A percentile compares a stretch with the other conserved stretches of the same genome.
These are phyloP conservation scores for Deilephila elpenor DNA, from an alignment of 2,888 invertebrate genomes.

Conservation along the genomic window DNA sequence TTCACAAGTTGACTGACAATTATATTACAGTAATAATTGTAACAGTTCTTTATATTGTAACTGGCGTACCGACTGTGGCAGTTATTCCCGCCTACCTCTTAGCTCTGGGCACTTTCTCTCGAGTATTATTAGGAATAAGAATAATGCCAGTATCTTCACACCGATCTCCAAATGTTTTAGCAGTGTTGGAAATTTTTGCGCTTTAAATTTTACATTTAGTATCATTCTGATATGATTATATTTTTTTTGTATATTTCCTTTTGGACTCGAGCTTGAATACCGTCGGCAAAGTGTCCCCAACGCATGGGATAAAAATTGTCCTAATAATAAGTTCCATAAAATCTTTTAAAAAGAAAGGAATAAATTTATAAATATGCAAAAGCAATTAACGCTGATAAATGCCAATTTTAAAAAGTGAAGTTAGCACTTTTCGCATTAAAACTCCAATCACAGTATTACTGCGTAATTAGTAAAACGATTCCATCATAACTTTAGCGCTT, in stretches of 20 bases:
- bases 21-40: neutral
- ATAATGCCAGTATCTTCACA: neutral
- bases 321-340: neutral
- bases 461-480: constrained; percentile 53
- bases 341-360: too few relatives aligned
- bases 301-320: too few relatives aligned
- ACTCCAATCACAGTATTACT: constrained; percentile 49
- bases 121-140: neutral
- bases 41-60: neutral
- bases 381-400: constrained; percentile 23
- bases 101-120: neutral
- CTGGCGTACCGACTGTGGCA: neutral
- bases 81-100: neutral
- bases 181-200: too few relatives aligned
- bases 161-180: neutral
- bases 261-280: too few relatives aligned
- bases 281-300: too few relatives aligned
- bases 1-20: neutral
- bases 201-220: too few relatives aligned
- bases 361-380: constrained; percentile 15
- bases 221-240: too few relatives aligned
- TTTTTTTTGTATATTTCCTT: too few relatives aligned
- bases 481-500: constrained; percentile 53
- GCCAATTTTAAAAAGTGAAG: constrained; percentile 18
- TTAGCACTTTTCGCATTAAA: constrained; percentile 39